Base-by-base conservation (phyloP, 2,113 vertebrate genomes). In the Pteruthius melanotis region DNA sequence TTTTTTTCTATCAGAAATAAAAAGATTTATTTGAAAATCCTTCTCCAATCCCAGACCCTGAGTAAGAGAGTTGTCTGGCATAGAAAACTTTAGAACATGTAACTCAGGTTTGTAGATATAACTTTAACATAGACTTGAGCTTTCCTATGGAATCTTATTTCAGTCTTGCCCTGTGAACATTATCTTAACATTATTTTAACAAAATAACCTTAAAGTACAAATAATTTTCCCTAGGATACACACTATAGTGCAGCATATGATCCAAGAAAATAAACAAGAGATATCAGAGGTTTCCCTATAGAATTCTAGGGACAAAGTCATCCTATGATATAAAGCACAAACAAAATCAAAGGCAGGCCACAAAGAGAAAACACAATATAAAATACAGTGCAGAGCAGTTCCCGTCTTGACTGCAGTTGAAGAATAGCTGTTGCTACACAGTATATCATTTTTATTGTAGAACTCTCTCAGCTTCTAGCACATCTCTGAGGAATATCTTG, bases 361-460 rank as follows among this genome's bases (percentile, higher is more conserved):
- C 61, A 77, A 72, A 95, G 59, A 90, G 20, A 85, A 95, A 95
- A 82, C n/a, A 52, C 2, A 16, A 61, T 50, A 86, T 70, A 91
- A 94, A 95, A 94, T 82, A 65, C 53, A 89, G 61, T 3, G 10
- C 47, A 82, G 39, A 90, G 83, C 35, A 86, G 69, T 87, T 95
- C 89, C 64, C 54, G 57, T 81, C 76, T 83, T 81, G 88, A 90
- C 63, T 85, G 42, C 54, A 81, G 39, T 18, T 94, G 87, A 94
- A 78, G 35, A 91, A 93, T 87, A 82, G 74, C 26, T 91, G 47
- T 82, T 94, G 31, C 57, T 93, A 68, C 22, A 85, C 40, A 69
- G 17, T 91, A 60, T 61, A 93, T 94, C 24, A 97, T 24, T 95
- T 96, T 93, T 92, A 93, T 60, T 64, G 47, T 75, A 63, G 72